Percentiles rank a stretch among this genome's conserved stretches.
phyloP scores from a whole-genome alignment of 2,113 vertebrate species.

The Mohoua ochrocephala region DNA sequence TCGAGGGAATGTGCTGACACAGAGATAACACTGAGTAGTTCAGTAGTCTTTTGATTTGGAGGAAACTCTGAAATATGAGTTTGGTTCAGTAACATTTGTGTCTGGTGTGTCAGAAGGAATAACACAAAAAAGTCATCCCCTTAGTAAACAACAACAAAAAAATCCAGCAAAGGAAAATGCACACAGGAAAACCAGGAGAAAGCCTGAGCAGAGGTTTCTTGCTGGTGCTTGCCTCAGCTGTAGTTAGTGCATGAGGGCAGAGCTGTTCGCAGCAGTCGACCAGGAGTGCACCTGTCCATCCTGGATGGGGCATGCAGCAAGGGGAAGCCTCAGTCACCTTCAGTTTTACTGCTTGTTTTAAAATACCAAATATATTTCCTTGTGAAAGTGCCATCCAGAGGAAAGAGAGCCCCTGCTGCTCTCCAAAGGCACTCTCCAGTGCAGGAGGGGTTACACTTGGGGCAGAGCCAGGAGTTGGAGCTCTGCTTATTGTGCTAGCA shows the following conservation, averaged over 20 bases:
- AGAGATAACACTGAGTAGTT: constrained; percentile 15
- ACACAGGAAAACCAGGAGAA: background rate
- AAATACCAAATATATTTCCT: background rate
- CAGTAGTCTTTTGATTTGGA: constrained; percentile 2
- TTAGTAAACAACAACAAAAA: background rate
- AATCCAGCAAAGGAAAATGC: background rate
- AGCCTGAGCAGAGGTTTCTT: background rate
- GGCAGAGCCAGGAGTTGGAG: background rate
- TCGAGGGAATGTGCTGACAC: background rate
- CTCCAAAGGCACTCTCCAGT: background rate
- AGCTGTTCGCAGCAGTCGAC: accelerated
- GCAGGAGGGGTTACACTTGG: background rate
- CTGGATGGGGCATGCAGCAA: background rate
- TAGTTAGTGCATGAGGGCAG: accelerated
- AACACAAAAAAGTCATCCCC: background rate
- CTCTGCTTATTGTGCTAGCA: accelerated
- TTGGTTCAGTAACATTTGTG: background rate
- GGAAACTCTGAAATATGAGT: background rate
- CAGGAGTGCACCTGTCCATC: accelerated
- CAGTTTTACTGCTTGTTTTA: background rate
- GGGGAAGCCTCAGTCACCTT: background rate
- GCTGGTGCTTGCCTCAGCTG: background rate
- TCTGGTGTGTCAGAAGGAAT: background rate
- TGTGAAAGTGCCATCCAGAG: background rate
- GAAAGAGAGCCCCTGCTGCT: background rate